Conservation (phyloP, 2,113 vertebrate genomes). For the Pachypanchax playfairii region DNA sequence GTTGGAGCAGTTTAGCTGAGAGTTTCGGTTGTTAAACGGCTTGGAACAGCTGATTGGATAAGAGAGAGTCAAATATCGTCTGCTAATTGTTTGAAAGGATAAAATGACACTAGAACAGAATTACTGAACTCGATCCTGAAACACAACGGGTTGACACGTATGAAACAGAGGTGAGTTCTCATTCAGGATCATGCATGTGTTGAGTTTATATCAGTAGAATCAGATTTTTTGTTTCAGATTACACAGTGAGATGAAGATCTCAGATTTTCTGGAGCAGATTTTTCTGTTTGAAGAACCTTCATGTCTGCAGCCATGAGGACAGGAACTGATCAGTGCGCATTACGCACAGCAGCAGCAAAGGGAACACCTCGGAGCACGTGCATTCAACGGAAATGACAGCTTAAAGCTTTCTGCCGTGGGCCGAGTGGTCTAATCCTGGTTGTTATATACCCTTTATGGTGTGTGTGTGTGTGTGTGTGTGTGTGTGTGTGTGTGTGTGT, state of each 20-base stretch:
- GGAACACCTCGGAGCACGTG: constrained; percentile 46
- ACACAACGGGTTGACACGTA: too few species aligned
- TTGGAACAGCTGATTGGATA: constrained; percentile 37
- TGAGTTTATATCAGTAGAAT: background rate
- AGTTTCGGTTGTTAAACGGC: constrained; percentile 23
- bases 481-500: background rate
- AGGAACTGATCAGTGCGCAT: constrained; percentile 1
- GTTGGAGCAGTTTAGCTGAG: constrained; percentile 25
- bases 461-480: background rate
- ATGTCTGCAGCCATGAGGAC: constrained; percentile 20
- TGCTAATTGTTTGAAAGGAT: constrained; percentile 9
- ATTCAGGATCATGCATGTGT: too few species aligned
- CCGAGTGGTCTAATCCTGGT: constrained; percentile 56
- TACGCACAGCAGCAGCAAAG: constrained; percentile 34
- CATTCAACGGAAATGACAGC: constrained; percentile 36
- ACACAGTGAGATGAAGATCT: too few species aligned
- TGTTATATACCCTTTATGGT: constrained; percentile 18
- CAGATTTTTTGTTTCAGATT: too few species aligned
- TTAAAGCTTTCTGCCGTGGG: constrained; percentile 36
- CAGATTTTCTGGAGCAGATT: background rate
- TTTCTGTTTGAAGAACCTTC: background rate
- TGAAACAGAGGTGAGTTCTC: too few species aligned
- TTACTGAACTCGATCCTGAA: too few species aligned
- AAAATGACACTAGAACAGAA: background rate
- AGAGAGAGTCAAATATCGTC: constrained; percentile 28